A percentile compares a stretch with the other conserved stretches of the same genome.
Evolutionary conservation across 92 coral and sea anemone species (phyloP).

Genomic region (Phenganax stokvisi): DNA sequence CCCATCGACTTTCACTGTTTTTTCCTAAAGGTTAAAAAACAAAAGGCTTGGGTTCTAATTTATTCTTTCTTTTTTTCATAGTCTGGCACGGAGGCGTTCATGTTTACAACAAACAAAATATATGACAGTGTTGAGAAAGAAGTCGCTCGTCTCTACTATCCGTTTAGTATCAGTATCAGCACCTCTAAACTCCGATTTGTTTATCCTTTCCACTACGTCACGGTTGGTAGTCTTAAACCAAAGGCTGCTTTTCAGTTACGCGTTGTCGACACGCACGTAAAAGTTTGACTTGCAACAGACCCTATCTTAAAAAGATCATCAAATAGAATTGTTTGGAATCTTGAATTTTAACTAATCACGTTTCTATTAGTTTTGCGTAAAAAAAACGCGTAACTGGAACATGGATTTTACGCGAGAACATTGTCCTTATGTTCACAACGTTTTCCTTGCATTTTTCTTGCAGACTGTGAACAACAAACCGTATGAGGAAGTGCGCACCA

Average conservation of each 20-base stretch:
- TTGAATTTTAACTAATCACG: too few relatives aligned
- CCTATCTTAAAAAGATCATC: too few relatives aligned
- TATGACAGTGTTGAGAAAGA: slow-evolving; percentile 83
- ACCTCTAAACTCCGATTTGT: slow-evolving; percentile 74
- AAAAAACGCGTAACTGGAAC: too few relatives aligned
- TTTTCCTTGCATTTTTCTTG: not conserved
- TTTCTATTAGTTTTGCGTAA: too few relatives aligned
- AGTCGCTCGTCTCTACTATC: slow-evolving; percentile 86
- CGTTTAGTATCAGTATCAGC: slow-evolving; percentile 71
- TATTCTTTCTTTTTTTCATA: not conserved
- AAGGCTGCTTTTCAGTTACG: not conserved
- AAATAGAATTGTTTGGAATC: too few relatives aligned
- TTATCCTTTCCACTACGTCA: slow-evolving; percentile 82
- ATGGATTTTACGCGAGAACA: not conserved
- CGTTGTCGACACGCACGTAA: not conserved
- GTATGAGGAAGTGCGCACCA: slow-evolving; percentile 69
- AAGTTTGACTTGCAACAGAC: too few relatives aligned
- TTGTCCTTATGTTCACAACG: not conserved
- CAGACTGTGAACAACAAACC: slow-evolving; percentile 88
- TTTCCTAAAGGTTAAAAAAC: too few relatives aligned
- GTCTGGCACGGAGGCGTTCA: slow-evolving; percentile 82
- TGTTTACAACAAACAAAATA: slow-evolving; percentile 77
- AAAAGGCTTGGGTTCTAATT: not conserved
- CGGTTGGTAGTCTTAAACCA: slow-evolving; percentile 52
- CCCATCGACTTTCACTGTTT: too few relatives aligned